Base-by-base conservation (phyloP, 1,140 invertebrate species). In the Brachionus rubens region DNA sequence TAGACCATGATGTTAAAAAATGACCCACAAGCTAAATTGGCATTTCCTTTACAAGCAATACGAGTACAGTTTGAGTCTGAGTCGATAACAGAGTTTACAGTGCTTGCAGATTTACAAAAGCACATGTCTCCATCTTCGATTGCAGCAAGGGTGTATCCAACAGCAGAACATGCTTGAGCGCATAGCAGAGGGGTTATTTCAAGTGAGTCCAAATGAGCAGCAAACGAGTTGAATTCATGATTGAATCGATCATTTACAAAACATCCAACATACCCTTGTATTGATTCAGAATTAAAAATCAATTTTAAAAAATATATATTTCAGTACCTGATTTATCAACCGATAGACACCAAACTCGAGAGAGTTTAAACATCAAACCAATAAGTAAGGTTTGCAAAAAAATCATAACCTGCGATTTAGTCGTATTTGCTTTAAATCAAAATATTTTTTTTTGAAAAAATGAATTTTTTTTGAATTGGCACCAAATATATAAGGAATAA, bases 111-210 rank as follows among this genome's bases (percentile, higher is more conserved):
- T 59, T 50, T 47, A 14, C 65, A 70, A 30, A 70, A 70, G 40
- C 65, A 70, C 9, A 70, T 46, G 33, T 28, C 46, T n/a, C 65
- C 65, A 19, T 70, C 40, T 30, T 70, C 65, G 12, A 70, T 70
- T 12, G 65, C 65, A 19, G 65, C 65, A 24, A 70, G 65, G n/a
- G 21, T 48, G 14, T 70, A 19, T 26, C 65, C 65, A 36, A 70
- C 46, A 6, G 43, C 41, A 14, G 65, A 46, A 50, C 65, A 70
- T n/a, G 65, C 65, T 1, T 43, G 6, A 28, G 46, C 40, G 10
- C 65, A 70, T 28, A 28, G 5, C 12, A 30, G 41, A 24, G 65
- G 65, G 43, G 41, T 70, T 9, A 70, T 21, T 48, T 12, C 10
- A 24, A 9, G 1, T 14, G 41, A 19, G 28, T 70, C 65, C 41